Conservation (phyloP, 2,888 invertebrate species). For the Archips xylosteana region DNA sequence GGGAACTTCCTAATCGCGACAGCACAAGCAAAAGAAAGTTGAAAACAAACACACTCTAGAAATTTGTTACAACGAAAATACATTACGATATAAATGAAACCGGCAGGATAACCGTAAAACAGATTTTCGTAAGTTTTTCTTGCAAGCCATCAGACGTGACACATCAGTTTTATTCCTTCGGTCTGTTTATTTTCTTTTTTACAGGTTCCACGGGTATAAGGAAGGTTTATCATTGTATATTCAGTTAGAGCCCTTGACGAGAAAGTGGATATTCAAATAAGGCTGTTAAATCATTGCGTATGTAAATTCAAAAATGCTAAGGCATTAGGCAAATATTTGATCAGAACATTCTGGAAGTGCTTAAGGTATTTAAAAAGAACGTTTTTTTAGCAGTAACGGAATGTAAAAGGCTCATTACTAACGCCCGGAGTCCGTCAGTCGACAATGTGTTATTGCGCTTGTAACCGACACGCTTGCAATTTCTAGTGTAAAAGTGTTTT, state of each 20-base stretch:
- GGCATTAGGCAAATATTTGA: slow-evolving; percentile 26
- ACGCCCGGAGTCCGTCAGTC: neutral
- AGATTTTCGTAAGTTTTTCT: slow-evolving; percentile 25
- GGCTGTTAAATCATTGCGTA: slow-evolving; percentile 31
- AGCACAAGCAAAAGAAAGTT: slow-evolving; percentile 13
- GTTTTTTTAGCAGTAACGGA: neutral
- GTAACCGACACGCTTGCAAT: slow-evolving; percentile 12
- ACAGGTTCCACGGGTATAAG: slow-evolving; percentile 21
- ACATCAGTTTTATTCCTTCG: slow-evolving; percentile 17
- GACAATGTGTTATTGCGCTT: slow-evolving; percentile 1
- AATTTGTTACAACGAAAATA: slow-evolving; percentile 38
- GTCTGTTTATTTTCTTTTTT: slow-evolving; percentile 33
- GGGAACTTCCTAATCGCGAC: neutral
- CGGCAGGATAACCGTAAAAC: slow-evolving; percentile 31
- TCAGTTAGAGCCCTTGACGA: slow-evolving; percentile 18
- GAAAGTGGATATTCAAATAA: slow-evolving; percentile 35
- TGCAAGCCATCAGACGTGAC: slow-evolving; percentile 12
- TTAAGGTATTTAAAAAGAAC: neutral
- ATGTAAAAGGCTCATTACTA: slow-evolving; percentile 3
- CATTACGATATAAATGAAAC: slow-evolving; percentile 39
- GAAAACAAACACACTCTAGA: slow-evolving; percentile 38
- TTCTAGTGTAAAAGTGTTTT: slow-evolving; percentile 17
- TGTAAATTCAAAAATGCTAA: slow-evolving; percentile 24
- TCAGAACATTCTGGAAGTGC: slow-evolving; percentile 2
- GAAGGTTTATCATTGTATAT: slow-evolving; percentile 33